These are phyloP conservation scores for Agrotis segetum DNA, from an alignment of 2,888 invertebrate genomes.

Conservation along the genomic window DNA sequence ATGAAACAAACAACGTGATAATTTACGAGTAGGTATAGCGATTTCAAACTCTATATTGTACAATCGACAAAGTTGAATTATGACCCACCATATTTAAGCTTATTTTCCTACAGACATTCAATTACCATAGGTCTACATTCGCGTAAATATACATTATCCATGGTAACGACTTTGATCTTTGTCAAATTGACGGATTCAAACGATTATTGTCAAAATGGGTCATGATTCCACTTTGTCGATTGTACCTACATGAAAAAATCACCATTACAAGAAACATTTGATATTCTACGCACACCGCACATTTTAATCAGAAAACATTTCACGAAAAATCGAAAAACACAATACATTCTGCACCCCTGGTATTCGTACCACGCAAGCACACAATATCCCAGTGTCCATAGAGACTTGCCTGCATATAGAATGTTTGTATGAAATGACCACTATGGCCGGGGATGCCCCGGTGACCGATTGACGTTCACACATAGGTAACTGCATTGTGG, in stretches of 20 bases:
- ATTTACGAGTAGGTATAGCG: too few species aligned
- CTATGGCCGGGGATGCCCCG: conserved; percentile 29
- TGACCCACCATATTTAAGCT: too few species aligned
- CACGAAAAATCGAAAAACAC: not conserved
- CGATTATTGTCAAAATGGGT: too few species aligned
- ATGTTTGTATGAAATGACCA: conserved; percentile 38
- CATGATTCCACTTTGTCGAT: too few species aligned
- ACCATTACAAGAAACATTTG: not conserved
- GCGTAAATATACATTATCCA: too few species aligned
- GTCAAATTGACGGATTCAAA: too few species aligned
- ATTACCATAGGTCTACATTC: too few species aligned
- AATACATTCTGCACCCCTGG: not conserved
- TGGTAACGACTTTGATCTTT: too few species aligned
- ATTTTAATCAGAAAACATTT: not conserved
- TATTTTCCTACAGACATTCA: too few species aligned
- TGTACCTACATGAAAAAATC: not conserved
- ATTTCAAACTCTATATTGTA: not conserved
- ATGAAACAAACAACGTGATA: too few species aligned
- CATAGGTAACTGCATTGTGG: conserved; percentile 41
- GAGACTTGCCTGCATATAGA: conserved; percentile 11
- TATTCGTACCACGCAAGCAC: not conserved
- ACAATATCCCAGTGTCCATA: conserved; percentile 17
- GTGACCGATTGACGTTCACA: conserved; percentile 48
- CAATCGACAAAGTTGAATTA: too few species aligned
- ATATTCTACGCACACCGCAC: not conserved